Evolutionary conservation across 2,888 invertebrate genomes (phyloP).

Genomic region (Macropis europaea): DNA sequence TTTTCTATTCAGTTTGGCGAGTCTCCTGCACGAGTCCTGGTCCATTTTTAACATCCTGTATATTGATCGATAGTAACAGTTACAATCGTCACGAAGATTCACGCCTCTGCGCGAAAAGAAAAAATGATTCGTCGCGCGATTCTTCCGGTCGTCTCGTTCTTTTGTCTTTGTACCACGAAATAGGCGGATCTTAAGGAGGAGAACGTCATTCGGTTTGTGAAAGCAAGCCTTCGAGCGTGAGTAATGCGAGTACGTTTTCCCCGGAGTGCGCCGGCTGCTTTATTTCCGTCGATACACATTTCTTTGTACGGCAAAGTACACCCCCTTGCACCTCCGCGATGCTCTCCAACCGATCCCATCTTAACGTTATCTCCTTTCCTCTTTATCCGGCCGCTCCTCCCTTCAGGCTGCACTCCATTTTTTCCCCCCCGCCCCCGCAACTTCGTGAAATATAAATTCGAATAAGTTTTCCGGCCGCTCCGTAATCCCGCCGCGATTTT

Average conservation of each 20-base stretch:
- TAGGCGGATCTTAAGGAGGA: slow-evolving; percentile 19
- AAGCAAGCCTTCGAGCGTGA: slow-evolving; percentile 46
- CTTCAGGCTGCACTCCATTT: neutral
- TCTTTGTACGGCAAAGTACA: slow-evolving; percentile 31
- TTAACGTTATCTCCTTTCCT: slow-evolving; percentile 22
- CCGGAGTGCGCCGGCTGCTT: slow-evolving; percentile 12
- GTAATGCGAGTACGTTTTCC: slow-evolving; percentile 48
- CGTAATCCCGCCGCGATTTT: slow-evolving; percentile 23
- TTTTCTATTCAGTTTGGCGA: too few relatives aligned
- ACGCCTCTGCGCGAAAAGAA: neutral
- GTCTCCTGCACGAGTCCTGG: too few relatives aligned
- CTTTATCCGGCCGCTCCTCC: neutral
- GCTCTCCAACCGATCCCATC: slow-evolving; percentile 5
- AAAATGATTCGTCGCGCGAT: slow-evolving; percentile 7
- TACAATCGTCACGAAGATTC: neutral
- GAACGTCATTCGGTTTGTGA: slow-evolving; percentile 49
- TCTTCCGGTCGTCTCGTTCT: neutral
- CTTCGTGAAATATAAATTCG: slow-evolving; percentile 9
- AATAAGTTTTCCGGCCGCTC: slow-evolving; percentile 13
- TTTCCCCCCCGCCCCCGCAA: neutral
- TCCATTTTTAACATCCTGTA: too few relatives aligned
- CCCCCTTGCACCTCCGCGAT: slow-evolving; percentile 6
- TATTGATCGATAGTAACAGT: neutral
- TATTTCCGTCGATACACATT: slow-evolving; percentile 52
- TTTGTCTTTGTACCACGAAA: neutral